Evolutionary conservation across 35 echinoderm and acorn worm species (phyloP), one percentile per base, ranked within the genome.

Genomic region (Apostichopus californicus): DNA sequence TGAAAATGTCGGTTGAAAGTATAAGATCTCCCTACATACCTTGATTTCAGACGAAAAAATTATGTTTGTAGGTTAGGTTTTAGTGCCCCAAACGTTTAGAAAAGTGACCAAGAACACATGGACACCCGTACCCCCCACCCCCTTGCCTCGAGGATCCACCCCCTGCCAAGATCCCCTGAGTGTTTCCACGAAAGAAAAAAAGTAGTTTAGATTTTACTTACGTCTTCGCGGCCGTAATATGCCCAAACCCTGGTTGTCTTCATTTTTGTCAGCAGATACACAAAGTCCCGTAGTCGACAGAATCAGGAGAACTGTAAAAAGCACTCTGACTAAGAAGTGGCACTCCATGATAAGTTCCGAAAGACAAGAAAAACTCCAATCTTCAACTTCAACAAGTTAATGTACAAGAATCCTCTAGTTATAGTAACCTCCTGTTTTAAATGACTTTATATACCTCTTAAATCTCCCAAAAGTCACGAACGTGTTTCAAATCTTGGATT

Each of bases 331-430:
- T 20, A 85, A 15, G 5, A 85, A 85, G 17, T 58, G 55, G n/a
- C 55, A 23, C 57, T 85, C 81, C 81, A 85, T 85, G 81, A 58
- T 85, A 85, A 58, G 17, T 85, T 85, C 55, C 56, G 81, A 85
- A 85, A 85, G 81, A 85, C 80, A 56, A 26, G 34, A 17, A 83
- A 83, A 46, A 46, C 54, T 22, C 11, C 71, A 22, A 18, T 18
- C 17, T 46, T 46, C 7, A 75, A 75, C 71, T 75, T 75, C 71
- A 5, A 75, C 0, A 75, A 18, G 17, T 18, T 18, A 75, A 75
- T 18, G 71, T 75, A 75, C 18, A 75, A 75, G 14, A 20, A 20
- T 75, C 13, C 71, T 18, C n/a, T 18, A 75, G 14, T 75, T 75
- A 22, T 61, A 46, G 1, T 68, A 68, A 68, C 64, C 20, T 22